Evolutionary conservation across 2,113 vertebrate genomes (phyloP).

Genomic region (Sceloporus tristichus): DNA sequence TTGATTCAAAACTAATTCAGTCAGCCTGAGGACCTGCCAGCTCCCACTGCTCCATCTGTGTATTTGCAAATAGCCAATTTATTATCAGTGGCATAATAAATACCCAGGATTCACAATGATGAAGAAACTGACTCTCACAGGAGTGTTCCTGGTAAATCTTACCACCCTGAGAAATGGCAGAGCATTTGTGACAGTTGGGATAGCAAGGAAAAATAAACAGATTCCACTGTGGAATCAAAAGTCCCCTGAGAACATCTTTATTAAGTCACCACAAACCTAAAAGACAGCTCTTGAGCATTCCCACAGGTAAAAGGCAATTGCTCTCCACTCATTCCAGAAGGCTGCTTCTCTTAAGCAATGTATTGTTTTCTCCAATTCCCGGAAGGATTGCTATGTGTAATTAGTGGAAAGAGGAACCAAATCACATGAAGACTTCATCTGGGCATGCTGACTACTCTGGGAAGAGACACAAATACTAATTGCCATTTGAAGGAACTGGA

Average conservation of each 20-base stretch:
- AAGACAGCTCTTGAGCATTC: conserved; percentile 42
- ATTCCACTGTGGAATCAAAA: neutral
- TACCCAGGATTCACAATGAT: neutral
- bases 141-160: neutral
- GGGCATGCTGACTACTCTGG: conserved; percentile 35
- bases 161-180: neutral
- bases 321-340: conserved; percentile 9
- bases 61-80: neutral
- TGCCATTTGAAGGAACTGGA: conserved; percentile 74
- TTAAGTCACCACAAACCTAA: conserved; percentile 2
- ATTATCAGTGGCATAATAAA: neutral
- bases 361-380: conserved; percentile 59
- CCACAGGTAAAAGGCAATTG: neutral
- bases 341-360: conserved; percentile 50
- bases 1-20: too few relatives aligned
- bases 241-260: neutral
- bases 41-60: neutral
- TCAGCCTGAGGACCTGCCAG: too few relatives aligned
- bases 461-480: conserved; percentile 73
- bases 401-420: conserved; percentile 70
- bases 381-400: conserved; percentile 63
- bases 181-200: neutral
- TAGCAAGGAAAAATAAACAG: neutral
- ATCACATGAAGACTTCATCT: conserved; percentile 71
- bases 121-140: neutral